These are phyloP conservation scores for Diaperis boleti DNA, from an alignment of 2,888 invertebrate species.

Conservation along the genomic window DNA sequence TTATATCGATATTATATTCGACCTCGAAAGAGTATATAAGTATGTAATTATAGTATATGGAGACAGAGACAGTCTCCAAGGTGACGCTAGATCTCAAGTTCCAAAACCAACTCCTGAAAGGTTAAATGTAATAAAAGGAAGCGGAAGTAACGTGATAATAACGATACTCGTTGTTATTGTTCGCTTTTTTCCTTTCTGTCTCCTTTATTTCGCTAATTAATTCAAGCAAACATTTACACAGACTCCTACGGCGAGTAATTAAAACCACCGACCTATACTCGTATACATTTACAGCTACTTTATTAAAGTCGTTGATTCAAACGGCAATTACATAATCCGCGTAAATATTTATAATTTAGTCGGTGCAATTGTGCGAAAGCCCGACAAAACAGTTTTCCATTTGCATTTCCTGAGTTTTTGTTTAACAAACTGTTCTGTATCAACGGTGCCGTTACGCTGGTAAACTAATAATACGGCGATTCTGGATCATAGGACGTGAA, in stretches of 20 bases:
- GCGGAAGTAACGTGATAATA: neutral
- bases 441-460: neutral
- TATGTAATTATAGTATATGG: too few species aligned
- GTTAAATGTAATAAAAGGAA: neutral
- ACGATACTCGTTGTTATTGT: neutral
- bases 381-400: neutral
- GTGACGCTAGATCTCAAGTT: too few species aligned
- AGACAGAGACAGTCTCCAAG: too few species aligned
- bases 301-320: constrained; percentile 1
- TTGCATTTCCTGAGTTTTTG: neutral
- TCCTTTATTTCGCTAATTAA: neutral
- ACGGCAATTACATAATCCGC: neutral
- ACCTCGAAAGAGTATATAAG: too few species aligned
- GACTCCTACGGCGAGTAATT: neutral
- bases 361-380: neutral
- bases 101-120: neutral
- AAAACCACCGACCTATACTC: neutral
- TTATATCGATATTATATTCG: too few species aligned
- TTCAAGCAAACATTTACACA: neutral
- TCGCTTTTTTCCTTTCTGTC: neutral
- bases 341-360: constrained; percentile 8
- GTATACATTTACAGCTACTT: neutral
- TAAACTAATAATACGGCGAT: neutral
- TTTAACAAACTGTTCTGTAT: neutral
- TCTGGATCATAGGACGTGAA: constrained; percentile 18